Conservation (phyloP, 2,797 vertebrate genomes). For the Cossypha dichroa region DNA sequence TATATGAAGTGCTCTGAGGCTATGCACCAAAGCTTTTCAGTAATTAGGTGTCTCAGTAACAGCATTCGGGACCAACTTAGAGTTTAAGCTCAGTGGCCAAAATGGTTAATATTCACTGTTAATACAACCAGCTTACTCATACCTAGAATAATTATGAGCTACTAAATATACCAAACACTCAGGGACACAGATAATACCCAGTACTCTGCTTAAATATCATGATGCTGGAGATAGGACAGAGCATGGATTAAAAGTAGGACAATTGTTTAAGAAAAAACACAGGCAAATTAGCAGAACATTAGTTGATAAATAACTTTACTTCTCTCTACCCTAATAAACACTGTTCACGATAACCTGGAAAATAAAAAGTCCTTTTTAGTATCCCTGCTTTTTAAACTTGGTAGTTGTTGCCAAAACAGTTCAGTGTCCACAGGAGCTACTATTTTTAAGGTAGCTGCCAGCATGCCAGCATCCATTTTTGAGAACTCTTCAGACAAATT, state of each 20-base stretch:
- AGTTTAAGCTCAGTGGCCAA: neutral
- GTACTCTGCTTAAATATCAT: slow-evolving; percentile 14
- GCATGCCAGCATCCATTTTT: neutral
- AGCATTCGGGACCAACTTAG: neutral
- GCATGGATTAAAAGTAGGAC: slow-evolving; percentile 50
- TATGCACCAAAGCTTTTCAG: neutral
- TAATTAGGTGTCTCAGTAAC: neutral
- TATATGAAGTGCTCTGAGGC: neutral
- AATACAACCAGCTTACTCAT: slow-evolving; percentile 31
- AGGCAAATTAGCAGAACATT: neutral
- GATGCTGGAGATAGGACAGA: neutral
- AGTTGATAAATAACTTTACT: neutral
- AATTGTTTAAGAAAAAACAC: neutral
- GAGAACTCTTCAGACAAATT: neutral
- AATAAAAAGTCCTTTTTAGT: neutral
- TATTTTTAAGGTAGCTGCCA: neutral
- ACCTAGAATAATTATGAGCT: slow-evolving; percentile 50
- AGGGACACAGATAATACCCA: slow-evolving; percentile 52
- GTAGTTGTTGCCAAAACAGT: neutral
- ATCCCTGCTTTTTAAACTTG: neutral
- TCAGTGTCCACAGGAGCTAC: neutral
- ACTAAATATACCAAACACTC: slow-evolving; percentile 56
- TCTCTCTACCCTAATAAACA: neutral
- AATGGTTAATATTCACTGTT: slow-evolving; percentile 31
- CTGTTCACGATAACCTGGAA: neutral